phyloP scores from a whole-genome alignment of 2,888 invertebrate genomes.

The Chromoteleia sp. region DNA sequence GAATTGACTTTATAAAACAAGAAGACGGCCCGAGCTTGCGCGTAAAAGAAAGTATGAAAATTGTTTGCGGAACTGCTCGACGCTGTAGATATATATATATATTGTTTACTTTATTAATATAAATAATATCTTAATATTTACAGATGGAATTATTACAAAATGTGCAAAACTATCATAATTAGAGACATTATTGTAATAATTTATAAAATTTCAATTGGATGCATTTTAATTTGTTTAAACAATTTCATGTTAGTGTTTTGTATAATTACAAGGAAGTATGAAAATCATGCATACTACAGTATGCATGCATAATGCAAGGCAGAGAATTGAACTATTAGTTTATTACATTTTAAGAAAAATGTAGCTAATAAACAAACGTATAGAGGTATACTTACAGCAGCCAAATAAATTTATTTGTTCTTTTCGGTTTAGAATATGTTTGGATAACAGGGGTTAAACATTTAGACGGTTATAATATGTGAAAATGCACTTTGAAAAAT shows the following conservation, averaged over 20 bases:
- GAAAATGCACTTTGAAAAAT: neutral
- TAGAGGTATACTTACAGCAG: constrained; percentile 35
- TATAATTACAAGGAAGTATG: neutral
- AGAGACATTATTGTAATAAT: neutral
- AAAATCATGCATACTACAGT: constrained; percentile 28
- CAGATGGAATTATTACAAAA: neutral
- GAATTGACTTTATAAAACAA: constrained; percentile 29
- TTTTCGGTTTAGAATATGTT: constrained; percentile 6
- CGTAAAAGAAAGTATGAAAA: constrained; percentile 26
- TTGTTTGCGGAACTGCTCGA: constrained; percentile 12
- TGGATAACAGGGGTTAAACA: no score
- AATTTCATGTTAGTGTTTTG: neutral
- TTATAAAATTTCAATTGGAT: no score
- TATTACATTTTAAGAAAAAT: constrained; percentile 2
- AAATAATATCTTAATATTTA: neutral
- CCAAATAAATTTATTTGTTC: constrained; percentile 20
- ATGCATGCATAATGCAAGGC: constrained; percentile 11
- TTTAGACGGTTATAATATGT: no score
- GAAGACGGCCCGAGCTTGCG: constrained; percentile 17
- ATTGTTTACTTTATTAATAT: neutral
- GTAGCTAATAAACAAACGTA: constrained; percentile 1
- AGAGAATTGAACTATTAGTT: neutral
- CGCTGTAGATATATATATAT: neutral
- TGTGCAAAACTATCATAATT: no score
- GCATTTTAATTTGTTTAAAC: neutral